Base-by-base conservation (phyloP, 2,888 invertebrate species). In the Cataglyphis livida region DNA sequence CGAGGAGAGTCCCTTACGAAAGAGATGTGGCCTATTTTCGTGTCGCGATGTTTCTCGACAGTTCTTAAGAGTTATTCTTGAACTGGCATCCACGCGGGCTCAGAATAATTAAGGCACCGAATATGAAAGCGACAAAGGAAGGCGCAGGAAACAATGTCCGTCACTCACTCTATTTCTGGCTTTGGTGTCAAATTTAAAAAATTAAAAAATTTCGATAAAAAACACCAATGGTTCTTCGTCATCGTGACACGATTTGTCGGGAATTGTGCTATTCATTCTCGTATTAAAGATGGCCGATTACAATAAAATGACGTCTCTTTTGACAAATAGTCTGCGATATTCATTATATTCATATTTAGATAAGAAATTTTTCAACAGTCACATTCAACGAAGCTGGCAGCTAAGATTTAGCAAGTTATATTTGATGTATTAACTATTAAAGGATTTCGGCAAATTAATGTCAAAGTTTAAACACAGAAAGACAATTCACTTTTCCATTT, bases 1-100 rank as follows among this genome's bases (percentile, higher is more conserved):
- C 1, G n/a, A 59, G 70, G 76, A 86, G 84, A 84, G 73, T 68
- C 70, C 28, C 83, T 59, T 12, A 76, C 59, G 84, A 82, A 89
- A 89, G 85, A 84, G 86, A 87, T 84, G 85, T 88, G 89, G 85
- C 87, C 90, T 87, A 90, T 87, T 91, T 91, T 88, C 84, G 87
- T 88, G 81, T 83, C 86, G 68, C 82, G 85, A 87, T 84, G 79
- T 84, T 85, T 89, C 87, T 89, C 84, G 81, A 84, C 90, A 66
- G 66, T 85, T 90, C 88, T 87, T 84, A 85, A 89, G 87, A 87
- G 89, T 86, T 88, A 85, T 84, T 87, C 83, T 59, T 81, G 57
- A 88, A 44, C 35, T 71, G 59, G 70, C 82, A 83, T 74, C 32
- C 32, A 6, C 32, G 32, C 84, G 82, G 89, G 85, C 75, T 74